Conservation (phyloP, 1,140 invertebrate species). For the Belonocnema kinseyi region DNA sequence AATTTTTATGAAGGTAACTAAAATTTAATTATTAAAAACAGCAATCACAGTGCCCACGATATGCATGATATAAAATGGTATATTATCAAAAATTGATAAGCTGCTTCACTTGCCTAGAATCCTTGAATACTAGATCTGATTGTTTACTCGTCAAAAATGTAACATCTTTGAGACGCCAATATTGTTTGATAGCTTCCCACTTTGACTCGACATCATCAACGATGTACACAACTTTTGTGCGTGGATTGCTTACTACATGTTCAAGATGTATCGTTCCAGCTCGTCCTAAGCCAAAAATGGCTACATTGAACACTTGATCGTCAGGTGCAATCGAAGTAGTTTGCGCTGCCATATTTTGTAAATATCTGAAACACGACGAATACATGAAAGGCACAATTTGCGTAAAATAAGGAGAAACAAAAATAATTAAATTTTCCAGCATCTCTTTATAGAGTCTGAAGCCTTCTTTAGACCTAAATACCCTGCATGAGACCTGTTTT, state of each 20-base stretch:
- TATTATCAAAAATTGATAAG: no score
- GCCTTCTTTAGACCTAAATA: no score
- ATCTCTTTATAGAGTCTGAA: no score
- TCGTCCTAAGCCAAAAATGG: slow-evolving; percentile 79
- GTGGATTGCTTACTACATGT: slow-evolving; percentile 76
- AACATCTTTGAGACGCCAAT: slow-evolving; percentile 75
- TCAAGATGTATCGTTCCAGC: slow-evolving; percentile 80
- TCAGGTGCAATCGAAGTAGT: not conserved
- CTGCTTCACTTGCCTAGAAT: slow-evolving; percentile 74
- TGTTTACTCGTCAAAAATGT: slow-evolving; percentile 76
- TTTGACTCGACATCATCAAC: slow-evolving; percentile 77
- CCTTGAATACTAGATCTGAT: slow-evolving; percentile 74
- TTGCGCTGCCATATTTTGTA: slow-evolving; percentile 50
- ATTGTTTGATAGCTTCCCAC: slow-evolving; percentile 71
- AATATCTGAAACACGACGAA: slow-evolving; percentile 50
- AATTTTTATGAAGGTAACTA: no score
- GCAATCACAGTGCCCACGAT: no score
- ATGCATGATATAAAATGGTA: no score
- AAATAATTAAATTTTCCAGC: no score
- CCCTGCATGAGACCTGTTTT: no score
- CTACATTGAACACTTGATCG: slow-evolving; percentile 61
- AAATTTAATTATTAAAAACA: no score
- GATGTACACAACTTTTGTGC: slow-evolving; percentile 78
- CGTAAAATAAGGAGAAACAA: not conserved
- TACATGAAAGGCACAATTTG: not conserved